phyloP scores from a whole-genome alignment of 1,140 invertebrate species.

The Pseudomyrmex dendroicus region DNA sequence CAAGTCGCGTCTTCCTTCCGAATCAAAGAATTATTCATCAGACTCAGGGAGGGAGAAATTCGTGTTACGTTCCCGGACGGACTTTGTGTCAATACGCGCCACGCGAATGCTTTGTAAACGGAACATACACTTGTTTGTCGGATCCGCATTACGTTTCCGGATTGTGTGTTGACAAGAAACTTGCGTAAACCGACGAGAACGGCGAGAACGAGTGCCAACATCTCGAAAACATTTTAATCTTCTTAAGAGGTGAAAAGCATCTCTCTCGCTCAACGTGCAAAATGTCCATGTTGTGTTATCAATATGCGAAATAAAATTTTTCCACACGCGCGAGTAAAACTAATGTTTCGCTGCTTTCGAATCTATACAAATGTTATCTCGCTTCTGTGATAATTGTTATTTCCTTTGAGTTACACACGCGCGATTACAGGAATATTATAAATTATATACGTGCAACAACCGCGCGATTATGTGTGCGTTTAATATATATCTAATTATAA shows the following conservation, averaged over 20 bases:
- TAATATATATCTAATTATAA: conserved; percentile 29
- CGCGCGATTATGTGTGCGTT: background rate
- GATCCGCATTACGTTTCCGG: conserved; percentile 42
- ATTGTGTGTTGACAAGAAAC: conserved; percentile 60
- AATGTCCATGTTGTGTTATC: background rate
- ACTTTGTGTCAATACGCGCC: conserved; percentile 1
- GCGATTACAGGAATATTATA: too few relatives aligned
- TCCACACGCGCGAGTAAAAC: background rate
- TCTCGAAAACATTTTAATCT: conserved; percentile 68
- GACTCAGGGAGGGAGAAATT: background rate
- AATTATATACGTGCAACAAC: background rate
- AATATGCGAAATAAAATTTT: background rate
- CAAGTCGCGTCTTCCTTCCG: background rate
- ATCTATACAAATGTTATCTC: background rate
- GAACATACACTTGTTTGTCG: background rate
- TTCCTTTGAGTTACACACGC: too few relatives aligned
- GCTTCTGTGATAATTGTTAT: too few relatives aligned
- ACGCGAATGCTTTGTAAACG: background rate
- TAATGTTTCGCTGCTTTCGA: background rate
- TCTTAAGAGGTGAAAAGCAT: conserved; percentile 51
- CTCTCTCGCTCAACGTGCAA: conserved; percentile 30
- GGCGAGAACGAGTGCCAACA: conserved; percentile 45
- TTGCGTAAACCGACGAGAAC: conserved; percentile 58
- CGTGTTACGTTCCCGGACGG: background rate
- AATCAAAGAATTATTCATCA: background rate